phyloP scores from a whole-genome alignment of 2,888 invertebrate genomes.

The Drosophila hawaiiensis region DNA sequence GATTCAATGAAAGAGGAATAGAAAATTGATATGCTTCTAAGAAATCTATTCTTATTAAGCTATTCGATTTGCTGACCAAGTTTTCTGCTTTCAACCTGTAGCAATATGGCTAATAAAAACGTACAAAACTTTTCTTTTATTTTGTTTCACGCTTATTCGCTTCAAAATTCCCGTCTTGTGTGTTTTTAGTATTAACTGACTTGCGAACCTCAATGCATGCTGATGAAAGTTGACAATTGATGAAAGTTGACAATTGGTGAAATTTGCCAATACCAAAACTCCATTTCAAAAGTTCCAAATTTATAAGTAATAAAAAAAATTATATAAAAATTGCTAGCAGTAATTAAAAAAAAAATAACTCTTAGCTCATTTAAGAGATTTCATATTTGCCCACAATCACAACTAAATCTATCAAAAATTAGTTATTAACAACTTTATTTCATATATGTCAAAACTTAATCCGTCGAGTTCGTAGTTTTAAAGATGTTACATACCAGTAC shows the following conservation, averaged over 20 bases:
- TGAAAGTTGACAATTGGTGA: too few relatives aligned
- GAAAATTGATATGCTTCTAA: background rate
- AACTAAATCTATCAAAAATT: background rate
- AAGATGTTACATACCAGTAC: conserved; percentile 86
- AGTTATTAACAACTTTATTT: background rate
- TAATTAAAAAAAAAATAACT: too few relatives aligned
- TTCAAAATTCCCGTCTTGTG: background rate
- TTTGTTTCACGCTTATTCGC: background rate
- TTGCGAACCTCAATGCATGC: too few relatives aligned
- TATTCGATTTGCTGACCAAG: background rate
- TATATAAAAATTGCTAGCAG: too few relatives aligned
- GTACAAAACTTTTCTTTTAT: background rate
- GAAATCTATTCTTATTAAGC: background rate
- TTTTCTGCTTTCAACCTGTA: background rate
- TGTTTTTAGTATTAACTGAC: background rate
- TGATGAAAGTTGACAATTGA: too few relatives aligned
- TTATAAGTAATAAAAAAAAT: too few relatives aligned
- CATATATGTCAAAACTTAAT: background rate
- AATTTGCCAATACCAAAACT: too few relatives aligned
- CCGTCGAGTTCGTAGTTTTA: too few relatives aligned
- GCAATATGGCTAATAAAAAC: background rate
- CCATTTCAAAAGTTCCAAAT: too few relatives aligned
- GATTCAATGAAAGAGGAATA: background rate
- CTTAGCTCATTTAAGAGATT: too few relatives aligned
- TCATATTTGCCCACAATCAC: background rate